Evolutionary conservation across 2,797 vertebrate species (phyloP).

Genomic region (Sandelia bainsii): DNA sequence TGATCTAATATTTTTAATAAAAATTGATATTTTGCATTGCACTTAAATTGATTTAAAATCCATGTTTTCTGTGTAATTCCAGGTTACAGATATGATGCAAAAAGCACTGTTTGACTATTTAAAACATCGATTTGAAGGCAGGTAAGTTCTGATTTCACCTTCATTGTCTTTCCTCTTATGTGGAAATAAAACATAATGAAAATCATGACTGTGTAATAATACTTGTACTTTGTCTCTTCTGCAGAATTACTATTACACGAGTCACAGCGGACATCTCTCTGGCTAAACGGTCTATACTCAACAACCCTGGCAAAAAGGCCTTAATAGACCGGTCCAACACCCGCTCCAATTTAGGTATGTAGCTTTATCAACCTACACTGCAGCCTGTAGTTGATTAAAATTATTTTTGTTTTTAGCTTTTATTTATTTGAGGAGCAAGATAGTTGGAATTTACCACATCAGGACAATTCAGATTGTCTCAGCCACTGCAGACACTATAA

Average conservation of each 20-base stretch:
- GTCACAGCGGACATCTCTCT: conserved; percentile 98
- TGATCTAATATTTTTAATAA: not conserved
- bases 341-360: conserved; percentile 93
- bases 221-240: conserved; percentile 20
- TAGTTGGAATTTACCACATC: conserved; percentile 3
- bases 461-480: conserved; percentile 26
- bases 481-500: conserved; percentile 11
- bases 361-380: conserved; percentile 14
- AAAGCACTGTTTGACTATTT: conserved; percentile 99
- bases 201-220: conserved; percentile 17
- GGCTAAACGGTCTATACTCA: conserved; percentile 97
- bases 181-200: not conserved
- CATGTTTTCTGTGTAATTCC: conserved; percentile 38
- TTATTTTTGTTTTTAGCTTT: conserved; percentile 1
- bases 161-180: not conserved
- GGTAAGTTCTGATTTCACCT: conserved; percentile 87
- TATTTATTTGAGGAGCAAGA: not conserved
- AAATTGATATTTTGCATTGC: not conserved
- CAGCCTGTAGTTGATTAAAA: not conserved
- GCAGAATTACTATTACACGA: conserved; percentile 96
- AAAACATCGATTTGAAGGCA: conserved; percentile 98
- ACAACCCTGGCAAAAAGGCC: conserved; percentile 98
- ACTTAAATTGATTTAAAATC: not conserved
- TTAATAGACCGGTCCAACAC: conserved; percentile 98
- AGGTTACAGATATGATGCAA: conserved; percentile 99